These are phyloP conservation scores for Melanargia galathea DNA, from an alignment of 2,888 invertebrate genomes.

Conservation along the genomic window DNA sequence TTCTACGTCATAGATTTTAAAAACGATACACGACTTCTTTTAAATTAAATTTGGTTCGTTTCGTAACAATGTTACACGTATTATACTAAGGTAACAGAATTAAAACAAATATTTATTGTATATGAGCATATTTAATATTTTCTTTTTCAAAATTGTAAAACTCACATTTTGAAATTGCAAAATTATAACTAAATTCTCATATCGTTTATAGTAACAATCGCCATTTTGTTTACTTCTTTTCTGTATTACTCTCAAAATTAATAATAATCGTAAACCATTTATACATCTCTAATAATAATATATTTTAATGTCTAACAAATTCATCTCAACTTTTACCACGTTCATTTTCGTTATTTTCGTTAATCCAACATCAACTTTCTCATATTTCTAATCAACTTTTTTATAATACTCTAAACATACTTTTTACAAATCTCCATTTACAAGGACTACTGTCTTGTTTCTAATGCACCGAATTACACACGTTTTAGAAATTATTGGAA, in stretches of 20 bases:
- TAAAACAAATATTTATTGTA: slow-evolving; percentile 62
- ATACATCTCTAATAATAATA: slow-evolving; percentile 81
- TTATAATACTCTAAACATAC: slow-evolving; percentile 74
- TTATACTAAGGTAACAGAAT: too few relatives aligned
- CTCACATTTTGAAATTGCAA: slow-evolving; percentile 83
- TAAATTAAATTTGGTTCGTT: too few relatives aligned
- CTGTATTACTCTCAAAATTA: slow-evolving; percentile 75
- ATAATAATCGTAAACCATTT: slow-evolving; percentile 81
- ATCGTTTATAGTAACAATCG: slow-evolving; percentile 82
- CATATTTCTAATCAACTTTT: slow-evolving; percentile 73
- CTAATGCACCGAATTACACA: slow-evolving; percentile 68
- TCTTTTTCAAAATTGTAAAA: slow-evolving; percentile 83
- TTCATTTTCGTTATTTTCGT: slow-evolving; percentile 66
- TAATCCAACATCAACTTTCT: slow-evolving; percentile 75
- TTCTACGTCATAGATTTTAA: too few relatives aligned
- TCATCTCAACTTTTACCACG: slow-evolving; percentile 77
- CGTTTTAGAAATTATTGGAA: slow-evolving; percentile 76
- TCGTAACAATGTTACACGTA: too few relatives aligned
- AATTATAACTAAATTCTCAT: slow-evolving; percentile 82
- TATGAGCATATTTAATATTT: slow-evolving; percentile 83
- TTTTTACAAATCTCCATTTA: slow-evolving; percentile 76
- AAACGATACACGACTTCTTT: too few relatives aligned
- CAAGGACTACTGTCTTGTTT: slow-evolving; percentile 64
- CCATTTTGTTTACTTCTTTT: slow-evolving; percentile 69
- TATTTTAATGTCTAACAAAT: slow-evolving; percentile 81